These are phyloP conservation scores for Idaea biselata DNA, from an alignment of 2,888 invertebrate genomes.

Conservation along the genomic window DNA sequence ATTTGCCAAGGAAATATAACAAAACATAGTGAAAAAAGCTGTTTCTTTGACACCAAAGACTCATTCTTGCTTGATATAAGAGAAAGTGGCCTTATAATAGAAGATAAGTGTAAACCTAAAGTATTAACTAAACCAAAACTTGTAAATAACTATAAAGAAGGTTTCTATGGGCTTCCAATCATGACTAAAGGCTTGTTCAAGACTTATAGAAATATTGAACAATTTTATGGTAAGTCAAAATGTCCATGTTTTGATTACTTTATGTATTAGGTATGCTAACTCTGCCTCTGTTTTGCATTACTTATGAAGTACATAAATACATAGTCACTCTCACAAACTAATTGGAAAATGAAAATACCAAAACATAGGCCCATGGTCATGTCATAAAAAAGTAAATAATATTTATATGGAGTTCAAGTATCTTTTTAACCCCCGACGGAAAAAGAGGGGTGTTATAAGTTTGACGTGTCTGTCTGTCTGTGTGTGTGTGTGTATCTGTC, in stretches of 20 bases:
- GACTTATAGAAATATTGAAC: constrained; percentile 87
- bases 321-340: too few relatives aligned
- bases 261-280: not conserved
- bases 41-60: constrained; percentile 63
- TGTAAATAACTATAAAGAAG: constrained; percentile 28
- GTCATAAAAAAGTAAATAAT: too few relatives aligned
- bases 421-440: too few relatives aligned
- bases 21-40: constrained; percentile 39
- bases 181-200: constrained; percentile 86
- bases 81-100: constrained; percentile 46
- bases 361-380: too few relatives aligned
- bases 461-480: too few relatives aligned
- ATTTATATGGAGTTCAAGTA: too few relatives aligned
- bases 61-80: constrained; percentile 66
- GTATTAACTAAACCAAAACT: constrained; percentile 14
- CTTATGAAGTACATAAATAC: not conserved
- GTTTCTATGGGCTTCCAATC: constrained; percentile 90
- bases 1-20: constrained; percentile 61
- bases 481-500: too few relatives aligned
- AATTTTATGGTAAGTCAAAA: constrained; percentile 86
- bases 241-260: not conserved
- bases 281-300: not conserved
- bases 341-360: too few relatives aligned
- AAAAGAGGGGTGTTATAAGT: too few relatives aligned
- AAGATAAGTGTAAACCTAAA: constrained; percentile 25